These are phyloP conservation scores for Pogona vitticeps DNA, from an alignment of 2,113 vertebrate species.

Conservation along the genomic window DNA sequence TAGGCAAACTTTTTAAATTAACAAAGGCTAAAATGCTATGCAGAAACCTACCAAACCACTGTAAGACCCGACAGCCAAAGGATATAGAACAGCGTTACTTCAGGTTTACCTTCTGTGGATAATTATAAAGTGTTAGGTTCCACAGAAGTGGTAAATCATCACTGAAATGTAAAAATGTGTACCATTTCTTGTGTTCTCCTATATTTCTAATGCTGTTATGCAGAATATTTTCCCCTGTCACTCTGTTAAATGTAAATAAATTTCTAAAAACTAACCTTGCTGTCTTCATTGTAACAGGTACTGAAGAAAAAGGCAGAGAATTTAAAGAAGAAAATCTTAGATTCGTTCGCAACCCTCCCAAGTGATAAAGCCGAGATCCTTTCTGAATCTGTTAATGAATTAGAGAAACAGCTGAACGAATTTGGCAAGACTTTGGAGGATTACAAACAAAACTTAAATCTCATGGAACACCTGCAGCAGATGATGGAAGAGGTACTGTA, in stretches of 20 bases:
- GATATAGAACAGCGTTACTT: not conserved
- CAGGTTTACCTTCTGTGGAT: not conserved
- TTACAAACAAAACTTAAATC: slow-evolving; percentile 84
- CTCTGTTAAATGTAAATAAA: not conserved
- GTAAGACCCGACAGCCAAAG: not conserved
- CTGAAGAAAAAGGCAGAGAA: slow-evolving; percentile 83
- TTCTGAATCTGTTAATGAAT: slow-evolving; percentile 75
- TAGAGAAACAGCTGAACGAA: slow-evolving; percentile 85
- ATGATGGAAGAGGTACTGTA: slow-evolving; percentile 90
- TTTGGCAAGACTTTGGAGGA: slow-evolving; percentile 82
- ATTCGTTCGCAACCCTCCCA: slow-evolving; percentile 67
- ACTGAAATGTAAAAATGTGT: not conserved
- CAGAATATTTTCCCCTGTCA: not conserved
- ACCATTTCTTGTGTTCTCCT: slow-evolving; percentile 26
- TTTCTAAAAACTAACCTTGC: slow-evolving; percentile 8
- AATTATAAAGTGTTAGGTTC: not conserved
- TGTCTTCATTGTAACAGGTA: slow-evolving; percentile 67
- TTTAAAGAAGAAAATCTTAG: slow-evolving; percentile 74
- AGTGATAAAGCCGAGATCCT: slow-evolving; percentile 67
- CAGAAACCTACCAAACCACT: not conserved
- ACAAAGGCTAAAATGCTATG: not conserved
- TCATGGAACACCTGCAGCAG: slow-evolving; percentile 84
- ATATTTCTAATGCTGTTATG: not conserved
- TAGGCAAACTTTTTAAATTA: not conserved
- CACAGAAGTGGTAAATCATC: not conserved